A percentile compares a stretch with the other conserved stretches of the same genome.
phyloP scores from a whole-genome alignment of 2,797 vertebrate genomes.

The Sitta carolinensis region DNA sequence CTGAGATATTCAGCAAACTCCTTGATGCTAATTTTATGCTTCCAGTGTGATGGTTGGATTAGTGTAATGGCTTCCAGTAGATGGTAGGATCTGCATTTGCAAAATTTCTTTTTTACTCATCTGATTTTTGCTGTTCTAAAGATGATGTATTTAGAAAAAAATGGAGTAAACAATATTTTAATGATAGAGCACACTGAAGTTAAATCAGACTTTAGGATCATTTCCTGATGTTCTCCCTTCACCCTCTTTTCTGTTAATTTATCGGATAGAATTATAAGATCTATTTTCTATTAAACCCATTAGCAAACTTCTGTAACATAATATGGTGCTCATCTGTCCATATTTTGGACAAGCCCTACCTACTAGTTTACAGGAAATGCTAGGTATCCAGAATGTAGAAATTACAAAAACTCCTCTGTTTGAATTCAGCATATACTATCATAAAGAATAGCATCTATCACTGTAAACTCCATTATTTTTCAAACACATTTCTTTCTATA shows the following conservation, averaged over 20 bases:
- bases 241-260: background rate
- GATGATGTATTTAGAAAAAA: background rate
- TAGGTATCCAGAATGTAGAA: background rate
- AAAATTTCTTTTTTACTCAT: background rate
- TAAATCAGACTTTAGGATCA: background rate
- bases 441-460: background rate
- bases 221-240: background rate
- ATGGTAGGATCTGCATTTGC: background rate
- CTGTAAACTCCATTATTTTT: background rate
- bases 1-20: background rate
- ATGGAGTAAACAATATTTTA: background rate
- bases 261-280: background rate
- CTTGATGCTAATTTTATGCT: background rate
- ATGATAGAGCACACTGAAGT: background rate
- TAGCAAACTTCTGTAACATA: background rate
- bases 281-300: background rate
- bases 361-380: background rate
- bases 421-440: background rate
- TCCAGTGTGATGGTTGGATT: background rate
- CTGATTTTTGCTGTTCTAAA: background rate
- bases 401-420: rapidly evolving
- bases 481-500: background rate
- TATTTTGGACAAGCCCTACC: background rate
- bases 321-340: background rate
- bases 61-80: background rate